Base-by-base conservation (phyloP, 2,113 vertebrate genomes). In the Gymnocephalus cernua region DNA sequence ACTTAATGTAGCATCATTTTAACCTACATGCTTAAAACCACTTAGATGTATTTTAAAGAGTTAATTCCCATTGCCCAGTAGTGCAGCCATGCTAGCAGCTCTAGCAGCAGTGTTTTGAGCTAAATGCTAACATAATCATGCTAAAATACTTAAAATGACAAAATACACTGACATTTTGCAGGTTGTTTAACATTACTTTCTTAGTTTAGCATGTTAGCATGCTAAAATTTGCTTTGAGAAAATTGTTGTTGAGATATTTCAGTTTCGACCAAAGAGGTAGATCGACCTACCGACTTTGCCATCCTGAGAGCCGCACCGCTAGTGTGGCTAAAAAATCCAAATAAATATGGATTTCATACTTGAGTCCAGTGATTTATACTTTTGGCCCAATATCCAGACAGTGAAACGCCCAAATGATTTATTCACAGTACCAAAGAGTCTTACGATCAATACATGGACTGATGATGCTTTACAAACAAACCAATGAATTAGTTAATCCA, bases 331-430 rank as follows among this genome's bases (percentile, higher is more conserved):
- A 23, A 44, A n/a, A 14, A n/a, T 18, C 14, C 23, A 54, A 18
- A 47, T 19, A 29, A 3, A 62, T 23, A 6, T 62, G 10, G 19
- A 16, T 62, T 63, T 35, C 10, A 18, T 16, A 41, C 35, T 74
- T 29, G 23, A 67, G 16, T 65, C 23, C 32, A 75, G 27, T 66
- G 66, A 59, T 85, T 70, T 47, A 65, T 66, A 57, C 54, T 16
- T 62, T 35, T 70, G 62, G 74, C 23, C 38, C 38, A 41, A 25
- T 18, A 66, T 45, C 15, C n/a, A 74, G 38, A 54, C 54, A 45
- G 6, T 66, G 59, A 59, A 61, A 19, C n/a, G 2, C 35, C 9
- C 19, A 57, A 7, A 85, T 41, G 15, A 58, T 71, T 13, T 32
- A 51, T 51, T 56, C 21, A 21, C 48, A 44, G 29, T 25, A 57